Conservation (phyloP, 2,797 vertebrate genomes). For the Sciaenops ocellatus region DNA sequence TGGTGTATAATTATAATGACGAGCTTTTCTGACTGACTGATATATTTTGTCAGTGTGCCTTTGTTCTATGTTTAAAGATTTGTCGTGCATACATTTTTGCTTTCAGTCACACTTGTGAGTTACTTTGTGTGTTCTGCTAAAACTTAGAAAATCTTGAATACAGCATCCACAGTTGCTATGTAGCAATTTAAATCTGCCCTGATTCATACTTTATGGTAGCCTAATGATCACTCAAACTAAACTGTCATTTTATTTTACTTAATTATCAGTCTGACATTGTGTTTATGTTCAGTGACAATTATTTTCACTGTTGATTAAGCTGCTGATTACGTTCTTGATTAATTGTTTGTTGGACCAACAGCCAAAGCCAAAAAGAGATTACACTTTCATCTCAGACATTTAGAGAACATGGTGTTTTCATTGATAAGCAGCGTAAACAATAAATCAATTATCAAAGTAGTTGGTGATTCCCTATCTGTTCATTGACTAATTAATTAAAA, state of each 20-base stretch:
- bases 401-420: neutral
- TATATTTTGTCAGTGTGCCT: slow-evolving; percentile 25
- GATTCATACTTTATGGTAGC: neutral
- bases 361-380: neutral
- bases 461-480: neutral
- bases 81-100: neutral
- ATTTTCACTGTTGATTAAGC: neutral
- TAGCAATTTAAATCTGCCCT: neutral
- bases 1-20: slow-evolving; percentile 53
- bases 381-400: neutral
- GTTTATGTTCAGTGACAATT: neutral
- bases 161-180: neutral
- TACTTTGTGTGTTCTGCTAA: neutral
- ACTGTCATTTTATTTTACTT: neutral
- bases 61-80: slow-evolving; percentile 19
- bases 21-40: slow-evolving; percentile 35
- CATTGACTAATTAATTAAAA: neutral
- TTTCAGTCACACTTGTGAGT: neutral
- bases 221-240: neutral
- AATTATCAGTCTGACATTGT: neutral
- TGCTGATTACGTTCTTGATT: neutral
- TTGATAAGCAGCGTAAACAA: neutral
- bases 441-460: neutral
- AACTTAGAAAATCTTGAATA: neutral
- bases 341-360: neutral